phyloP scores from a whole-genome alignment of 2,888 invertebrate species.

The Nomada ruficornis region DNA sequence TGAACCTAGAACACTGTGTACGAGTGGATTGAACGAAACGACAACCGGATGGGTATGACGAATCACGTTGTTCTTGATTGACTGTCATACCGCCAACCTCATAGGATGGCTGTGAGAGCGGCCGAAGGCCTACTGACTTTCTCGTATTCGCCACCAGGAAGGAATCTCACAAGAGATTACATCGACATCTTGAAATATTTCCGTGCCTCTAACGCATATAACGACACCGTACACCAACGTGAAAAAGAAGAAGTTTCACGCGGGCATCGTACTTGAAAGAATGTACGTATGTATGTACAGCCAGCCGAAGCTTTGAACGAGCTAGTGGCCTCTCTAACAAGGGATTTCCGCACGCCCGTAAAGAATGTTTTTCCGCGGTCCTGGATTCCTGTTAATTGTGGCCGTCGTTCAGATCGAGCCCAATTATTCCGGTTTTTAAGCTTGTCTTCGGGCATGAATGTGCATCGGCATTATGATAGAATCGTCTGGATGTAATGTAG shows the following conservation, averaged over 20 bases:
- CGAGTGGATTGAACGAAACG: slow-evolving; percentile 30
- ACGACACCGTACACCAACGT: slow-evolving; percentile 39
- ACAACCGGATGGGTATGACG: slow-evolving; percentile 41
- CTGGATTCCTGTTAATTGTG: slow-evolving; percentile 55
- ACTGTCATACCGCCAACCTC: slow-evolving; percentile 33
- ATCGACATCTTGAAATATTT: slow-evolving; percentile 62
- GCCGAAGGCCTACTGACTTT: slow-evolving; percentile 48
- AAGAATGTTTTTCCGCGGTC: slow-evolving; percentile 45
- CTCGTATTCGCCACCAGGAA: slow-evolving; percentile 54
- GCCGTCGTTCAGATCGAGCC: background rate
- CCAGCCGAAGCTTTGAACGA: slow-evolving; percentile 46
- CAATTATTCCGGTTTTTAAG: slow-evolving; percentile 44
- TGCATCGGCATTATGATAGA: background rate
- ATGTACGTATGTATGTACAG: slow-evolving; percentile 25
- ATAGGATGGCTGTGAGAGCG: slow-evolving; percentile 2
- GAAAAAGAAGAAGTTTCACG: slow-evolving; percentile 58
- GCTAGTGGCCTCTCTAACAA: slow-evolving; percentile 45
- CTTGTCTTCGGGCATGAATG: slow-evolving; percentile 21
- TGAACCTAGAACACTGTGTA: no score
- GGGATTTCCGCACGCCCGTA: slow-evolving; percentile 34
- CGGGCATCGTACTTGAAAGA: slow-evolving; percentile 48
- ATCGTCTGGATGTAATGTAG: background rate
- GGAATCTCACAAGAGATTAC: slow-evolving; percentile 46
- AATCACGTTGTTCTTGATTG: slow-evolving; percentile 46
- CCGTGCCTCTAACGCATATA: slow-evolving; percentile 40